Evolutionary conservation across 2,797 vertebrate species (phyloP).

Genomic region (Trachops cirrhosus): DNA sequence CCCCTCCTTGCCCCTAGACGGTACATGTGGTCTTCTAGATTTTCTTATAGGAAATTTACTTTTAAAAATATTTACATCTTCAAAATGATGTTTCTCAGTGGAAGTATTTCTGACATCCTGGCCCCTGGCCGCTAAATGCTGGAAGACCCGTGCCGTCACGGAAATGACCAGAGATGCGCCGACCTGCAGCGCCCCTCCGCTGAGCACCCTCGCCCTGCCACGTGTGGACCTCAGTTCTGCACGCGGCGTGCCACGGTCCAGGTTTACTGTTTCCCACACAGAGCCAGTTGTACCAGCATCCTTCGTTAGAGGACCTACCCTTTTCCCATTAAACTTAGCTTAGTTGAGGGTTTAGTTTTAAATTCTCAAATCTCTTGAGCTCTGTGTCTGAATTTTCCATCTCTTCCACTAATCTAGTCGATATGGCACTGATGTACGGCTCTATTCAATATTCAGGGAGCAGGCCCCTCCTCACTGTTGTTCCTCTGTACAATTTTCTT

Average conservation of each 20-base stretch:
- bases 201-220: neutral
- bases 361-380: conserved; percentile 21
- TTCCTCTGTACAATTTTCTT: conserved; percentile 8
- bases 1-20: neutral
- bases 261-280: neutral
- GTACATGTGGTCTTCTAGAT: neutral
- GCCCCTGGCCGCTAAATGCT: neutral
- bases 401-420: neutral
- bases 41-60: neutral
- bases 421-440: neutral
- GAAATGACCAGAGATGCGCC: neutral
- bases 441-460: neutral
- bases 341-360: neutral
- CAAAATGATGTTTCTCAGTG: neutral
- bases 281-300: neutral
- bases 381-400: neutral
- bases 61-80: neutral
- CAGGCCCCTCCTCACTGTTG: neutral
- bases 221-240: neutral
- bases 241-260: neutral
- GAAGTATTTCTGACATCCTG: neutral
- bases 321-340: neutral
- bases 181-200: neutral
- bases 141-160: neutral
- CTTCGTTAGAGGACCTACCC: neutral